Conservation (phyloP, 2,113 vertebrate genomes). For the Papio anubis region DNA sequence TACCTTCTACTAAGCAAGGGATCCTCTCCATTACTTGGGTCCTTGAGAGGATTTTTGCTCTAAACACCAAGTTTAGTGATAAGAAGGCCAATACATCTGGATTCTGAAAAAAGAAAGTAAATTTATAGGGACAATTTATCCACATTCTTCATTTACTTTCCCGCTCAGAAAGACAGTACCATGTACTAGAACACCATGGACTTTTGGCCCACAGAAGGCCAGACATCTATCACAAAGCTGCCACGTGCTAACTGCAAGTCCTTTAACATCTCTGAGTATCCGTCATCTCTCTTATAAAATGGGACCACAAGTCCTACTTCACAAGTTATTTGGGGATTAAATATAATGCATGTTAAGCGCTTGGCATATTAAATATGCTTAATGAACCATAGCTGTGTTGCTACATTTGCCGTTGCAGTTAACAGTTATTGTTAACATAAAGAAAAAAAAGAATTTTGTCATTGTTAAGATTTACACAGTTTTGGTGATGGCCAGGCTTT, state of each 20-base stretch:
- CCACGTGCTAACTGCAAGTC: background rate
- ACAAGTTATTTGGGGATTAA: background rate
- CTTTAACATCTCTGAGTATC: background rate
- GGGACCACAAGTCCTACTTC: background rate
- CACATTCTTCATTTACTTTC: background rate
- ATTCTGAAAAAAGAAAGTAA: background rate
- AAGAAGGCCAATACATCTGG: background rate
- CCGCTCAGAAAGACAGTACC: background rate
- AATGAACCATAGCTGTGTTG: background rate
- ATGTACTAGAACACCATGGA: rapidly evolving
- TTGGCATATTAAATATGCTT: background rate
- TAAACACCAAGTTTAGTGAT: background rate
- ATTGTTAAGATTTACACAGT: background rate
- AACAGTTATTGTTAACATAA: background rate
- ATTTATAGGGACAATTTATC: background rate
- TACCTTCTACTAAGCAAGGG: background rate
- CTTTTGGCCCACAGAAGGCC: background rate
- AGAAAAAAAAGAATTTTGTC: background rate
- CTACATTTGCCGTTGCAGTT: background rate
- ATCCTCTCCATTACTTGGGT: background rate
- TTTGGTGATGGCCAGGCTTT: background rate
- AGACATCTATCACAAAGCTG: background rate
- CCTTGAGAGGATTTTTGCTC: background rate
- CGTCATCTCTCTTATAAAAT: background rate
- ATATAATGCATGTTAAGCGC: background rate